Evolutionary conservation across 2,888 invertebrate species (phyloP).

Genomic region (Pyrrhosoma nymphula): DNA sequence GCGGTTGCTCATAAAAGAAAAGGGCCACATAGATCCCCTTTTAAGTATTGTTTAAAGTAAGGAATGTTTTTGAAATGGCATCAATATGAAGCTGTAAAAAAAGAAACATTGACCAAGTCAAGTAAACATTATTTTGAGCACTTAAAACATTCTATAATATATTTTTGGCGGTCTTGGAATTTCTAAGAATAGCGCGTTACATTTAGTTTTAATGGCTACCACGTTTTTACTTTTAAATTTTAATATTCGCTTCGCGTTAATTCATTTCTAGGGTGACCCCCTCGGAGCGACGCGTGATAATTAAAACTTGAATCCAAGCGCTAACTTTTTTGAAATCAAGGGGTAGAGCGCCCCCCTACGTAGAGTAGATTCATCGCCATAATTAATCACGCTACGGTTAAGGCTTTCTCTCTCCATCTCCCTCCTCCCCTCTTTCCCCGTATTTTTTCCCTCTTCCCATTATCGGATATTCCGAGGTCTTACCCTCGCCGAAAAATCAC

Average conservation of each 20-base stretch:
- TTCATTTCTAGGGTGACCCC: neutral
- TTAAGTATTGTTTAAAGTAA: too few species aligned
- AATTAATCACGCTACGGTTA: constrained; percentile 32
- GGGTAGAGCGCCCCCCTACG: neutral
- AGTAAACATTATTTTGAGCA: too few species aligned
- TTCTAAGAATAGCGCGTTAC: too few species aligned
- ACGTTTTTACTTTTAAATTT: neutral
- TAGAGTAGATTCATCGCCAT: constrained; percentile 26
- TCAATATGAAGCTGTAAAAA: too few species aligned
- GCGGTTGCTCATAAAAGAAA: too few species aligned
- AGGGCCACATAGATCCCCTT: too few species aligned
- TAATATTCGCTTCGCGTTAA: neutral
- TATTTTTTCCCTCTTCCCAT: constrained; percentile 44
- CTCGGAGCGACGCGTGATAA: neutral
- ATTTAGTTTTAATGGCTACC: neutral
- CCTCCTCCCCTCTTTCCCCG: too few species aligned
- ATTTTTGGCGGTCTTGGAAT: too few species aligned
- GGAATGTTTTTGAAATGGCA: too few species aligned
- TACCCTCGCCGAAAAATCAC: constrained; percentile 30
- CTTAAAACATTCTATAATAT: too few species aligned
- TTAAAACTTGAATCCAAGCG: neutral
- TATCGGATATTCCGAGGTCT: constrained; percentile 51
- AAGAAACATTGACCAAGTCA: too few species aligned
- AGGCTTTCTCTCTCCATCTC: constrained; percentile 44
- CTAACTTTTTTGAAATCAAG: constrained; percentile 16